A percentile compares a stretch with the other conserved stretches of the same genome.
phyloP scores from a whole-genome alignment of 2,888 invertebrate species.

The Myathropa florea region DNA sequence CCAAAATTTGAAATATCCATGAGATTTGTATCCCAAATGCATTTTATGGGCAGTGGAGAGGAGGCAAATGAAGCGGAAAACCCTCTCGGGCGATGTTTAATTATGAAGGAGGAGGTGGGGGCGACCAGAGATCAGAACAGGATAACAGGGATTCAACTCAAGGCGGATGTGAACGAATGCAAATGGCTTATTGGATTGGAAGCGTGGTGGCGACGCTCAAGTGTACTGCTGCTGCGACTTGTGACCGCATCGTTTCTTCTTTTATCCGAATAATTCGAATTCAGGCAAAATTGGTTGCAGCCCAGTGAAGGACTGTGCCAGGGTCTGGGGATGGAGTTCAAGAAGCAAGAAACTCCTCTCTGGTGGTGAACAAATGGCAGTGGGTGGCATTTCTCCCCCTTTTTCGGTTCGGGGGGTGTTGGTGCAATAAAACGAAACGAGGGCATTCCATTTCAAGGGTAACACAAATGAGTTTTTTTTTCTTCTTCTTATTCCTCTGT shows the following conservation, averaged over 20 bases:
- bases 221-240: conserved; percentile 60
- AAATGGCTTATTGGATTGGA: conserved; percentile 56
- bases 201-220: conserved; percentile 36
- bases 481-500: not conserved
- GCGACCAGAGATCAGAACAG: not conserved
- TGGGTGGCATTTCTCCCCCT: conserved; percentile 16
- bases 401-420: not conserved
- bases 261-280: conserved; percentile 24
- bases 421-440: conserved; percentile 65
- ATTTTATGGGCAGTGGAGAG: conserved; percentile 4
- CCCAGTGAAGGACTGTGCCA: not conserved
- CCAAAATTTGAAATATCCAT: conserved; percentile 18
- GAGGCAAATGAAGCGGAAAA: conserved; percentile 41
- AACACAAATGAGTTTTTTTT: conserved; percentile 55
- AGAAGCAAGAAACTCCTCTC: conserved; percentile 20
- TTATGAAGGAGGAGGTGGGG: conserved; percentile 26
- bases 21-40: conserved; percentile 41
- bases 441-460: conserved; percentile 55
- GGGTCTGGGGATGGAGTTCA: not conserved
- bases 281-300: conserved; percentile 52
- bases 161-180: conserved; percentile 32
- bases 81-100: conserved; percentile 39
- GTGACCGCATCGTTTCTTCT: conserved; percentile 53
- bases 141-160: conserved; percentile 23
- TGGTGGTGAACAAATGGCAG: conserved; percentile 3